A percentile compares a stretch with the other conserved stretches of the same genome.
phyloP scores from a whole-genome alignment of 2,797 vertebrate species.

The Sebastes taczanowskii region DNA sequence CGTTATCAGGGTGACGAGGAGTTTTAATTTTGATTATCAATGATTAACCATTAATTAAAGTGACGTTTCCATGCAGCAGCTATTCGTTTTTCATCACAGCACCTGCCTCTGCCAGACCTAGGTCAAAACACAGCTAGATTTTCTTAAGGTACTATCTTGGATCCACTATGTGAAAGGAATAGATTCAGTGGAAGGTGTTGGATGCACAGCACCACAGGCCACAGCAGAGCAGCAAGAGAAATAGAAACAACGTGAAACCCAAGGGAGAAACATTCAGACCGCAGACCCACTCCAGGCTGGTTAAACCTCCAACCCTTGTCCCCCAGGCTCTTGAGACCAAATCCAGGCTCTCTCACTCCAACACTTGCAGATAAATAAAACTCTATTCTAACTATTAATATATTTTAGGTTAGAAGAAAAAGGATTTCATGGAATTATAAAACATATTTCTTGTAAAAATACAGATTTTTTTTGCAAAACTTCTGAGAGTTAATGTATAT shows the following conservation, averaged over 20 bases:
- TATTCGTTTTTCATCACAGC: background rate
- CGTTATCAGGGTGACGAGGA: background rate
- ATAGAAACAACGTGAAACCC: conserved; percentile 16
- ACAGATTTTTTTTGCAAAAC: too few relatives aligned
- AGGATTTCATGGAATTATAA: too few relatives aligned
- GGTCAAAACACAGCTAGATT: background rate
- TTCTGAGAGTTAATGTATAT: too few relatives aligned
- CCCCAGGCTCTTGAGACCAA: conserved; percentile 58
- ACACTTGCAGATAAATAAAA: conserved; percentile 70
- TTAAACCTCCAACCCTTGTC: conserved; percentile 61
- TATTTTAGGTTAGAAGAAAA: too few relatives aligned
- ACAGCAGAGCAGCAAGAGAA: conserved; percentile 13
- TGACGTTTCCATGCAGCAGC: background rate
- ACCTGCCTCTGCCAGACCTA: background rate
- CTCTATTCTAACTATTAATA: background rate
- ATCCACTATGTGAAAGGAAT: conserved; percentile 5
- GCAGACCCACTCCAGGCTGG: conserved; percentile 52
- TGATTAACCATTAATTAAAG: background rate
- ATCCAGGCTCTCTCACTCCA: conserved; percentile 57
- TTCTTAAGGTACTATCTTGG: conserved; percentile 2
- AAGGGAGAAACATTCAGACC: conserved; percentile 39
- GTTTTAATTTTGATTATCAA: conserved; percentile 11
- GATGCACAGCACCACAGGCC: conserved; percentile 8
- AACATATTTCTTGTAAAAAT: too few relatives aligned
- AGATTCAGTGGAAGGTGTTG: conserved; percentile 11